Base-by-base conservation (phyloP, 2,888 invertebrate species). In the Drosophila macrospina region DNA sequence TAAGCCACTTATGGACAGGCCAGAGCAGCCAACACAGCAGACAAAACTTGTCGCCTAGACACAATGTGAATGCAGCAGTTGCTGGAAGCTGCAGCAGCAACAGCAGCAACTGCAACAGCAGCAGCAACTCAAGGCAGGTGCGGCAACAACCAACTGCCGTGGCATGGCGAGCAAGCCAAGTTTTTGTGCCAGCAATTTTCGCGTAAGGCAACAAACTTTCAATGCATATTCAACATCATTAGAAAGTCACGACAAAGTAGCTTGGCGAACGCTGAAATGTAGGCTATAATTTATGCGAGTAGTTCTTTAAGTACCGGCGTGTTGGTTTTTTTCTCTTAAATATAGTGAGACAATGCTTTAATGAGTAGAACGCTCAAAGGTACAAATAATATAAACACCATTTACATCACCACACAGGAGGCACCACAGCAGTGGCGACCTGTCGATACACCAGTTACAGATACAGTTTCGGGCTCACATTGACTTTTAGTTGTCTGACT, bases 171-270 rank as follows among this genome's bases (percentile, higher is more conserved):
- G 26, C 3, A 15, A 16, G 80, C 41, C 62, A 76, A 76, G 72
- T 75, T 75, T 75, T 75, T 45, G 73, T 47, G 60, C 34, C 51
- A 45, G 70, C 56, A 71, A 69, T 81, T 83, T 78, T 69, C 74
- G 85, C 68, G 81, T 64, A 76, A 72, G 69, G 69, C 66, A 69
- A n/a, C n/a, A 78, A 83, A 89, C 69, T 89, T 83, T 87, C 66
- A 78, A 85, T 83, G 89, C 83, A 84, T 89, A 86, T 86, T 89
- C 89, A 84, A 88, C 89, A 80, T 89, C 84, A 84, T 84, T 88
- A 88, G 88, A 82, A 89, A 88, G 89, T 85, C 88, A 87, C 68
- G 63, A 61, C 78, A 81, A 89, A 85, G 82, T 84, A 83, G 74
- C 79, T 64, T 64, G 37, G 30, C 26, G 39, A 20, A 6, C 36